Evolutionary conservation across 2,797 vertebrate species (phyloP).

Genomic region (Pogonophryne albipinna): DNA sequence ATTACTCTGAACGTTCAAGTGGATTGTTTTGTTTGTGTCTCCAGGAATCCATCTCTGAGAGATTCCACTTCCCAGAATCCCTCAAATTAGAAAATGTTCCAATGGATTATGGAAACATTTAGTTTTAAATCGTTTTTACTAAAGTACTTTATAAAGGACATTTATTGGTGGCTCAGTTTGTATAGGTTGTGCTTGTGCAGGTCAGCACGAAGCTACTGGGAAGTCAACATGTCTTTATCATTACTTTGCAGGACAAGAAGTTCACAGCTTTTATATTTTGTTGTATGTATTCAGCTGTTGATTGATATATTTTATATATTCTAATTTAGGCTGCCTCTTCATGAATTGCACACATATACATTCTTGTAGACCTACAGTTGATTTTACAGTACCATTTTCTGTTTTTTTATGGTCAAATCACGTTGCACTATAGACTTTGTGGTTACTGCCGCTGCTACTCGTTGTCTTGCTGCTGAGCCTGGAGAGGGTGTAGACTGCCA

Average conservation of each 20-base stretch:
- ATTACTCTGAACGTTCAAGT: slow-evolving; percentile 34
- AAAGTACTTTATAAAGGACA: too few species aligned
- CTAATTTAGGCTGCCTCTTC: background rate
- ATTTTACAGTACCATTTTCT: background rate
- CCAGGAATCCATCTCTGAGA: slow-evolving; percentile 34
- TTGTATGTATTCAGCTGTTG: too few species aligned
- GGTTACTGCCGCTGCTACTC: background rate
- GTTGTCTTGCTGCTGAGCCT: slow-evolving; percentile 2
- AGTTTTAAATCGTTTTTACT: too few species aligned
- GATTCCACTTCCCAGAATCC: slow-evolving; percentile 34
- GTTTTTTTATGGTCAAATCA: background rate
- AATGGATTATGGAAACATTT: too few species aligned
- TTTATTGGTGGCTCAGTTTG: too few species aligned
- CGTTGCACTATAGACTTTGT: background rate
- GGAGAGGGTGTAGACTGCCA: background rate
- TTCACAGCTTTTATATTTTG: background rate
- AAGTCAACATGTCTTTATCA: background rate
- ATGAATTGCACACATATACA: background rate
- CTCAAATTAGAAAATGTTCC: slow-evolving; percentile 31
- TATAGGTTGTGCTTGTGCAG: too few species aligned
- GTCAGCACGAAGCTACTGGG: too few species aligned
- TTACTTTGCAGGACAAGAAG: background rate
- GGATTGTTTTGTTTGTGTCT: slow-evolving; percentile 43
- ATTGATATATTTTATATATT: background rate
- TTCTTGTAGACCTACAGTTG: background rate